Base-by-base conservation (phyloP, 2,888 invertebrate genomes). In the Eurytoma adleriae region DNA sequence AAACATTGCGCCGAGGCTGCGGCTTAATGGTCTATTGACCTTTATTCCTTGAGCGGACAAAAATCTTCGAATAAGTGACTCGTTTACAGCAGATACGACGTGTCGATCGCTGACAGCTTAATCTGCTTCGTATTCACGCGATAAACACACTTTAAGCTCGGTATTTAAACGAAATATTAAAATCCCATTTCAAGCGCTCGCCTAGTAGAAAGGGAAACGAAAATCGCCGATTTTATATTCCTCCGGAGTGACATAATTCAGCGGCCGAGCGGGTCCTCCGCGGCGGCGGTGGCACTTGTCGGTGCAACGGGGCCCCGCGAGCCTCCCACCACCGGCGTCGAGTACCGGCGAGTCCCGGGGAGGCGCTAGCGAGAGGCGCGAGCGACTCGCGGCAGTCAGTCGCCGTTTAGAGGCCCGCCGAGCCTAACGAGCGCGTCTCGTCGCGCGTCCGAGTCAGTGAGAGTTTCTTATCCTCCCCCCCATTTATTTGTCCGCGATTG, bases 271-370 rank as follows among this genome's bases (percentile, higher is more conserved):
- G 18, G n/a, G 40, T 24, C 20, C 24, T 13, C 20, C 4, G 13
- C 59, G 14, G 50, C 50, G 0, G n/a, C 18, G 54, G 40, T 20
- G 40, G 24, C 54, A 40, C 40, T 40, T 40, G 40, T 40, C 40
- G 52, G 40, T 13, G 50, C 20, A 71, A 40, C 40, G 57, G 61
- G 71, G 71, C 48, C 71, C 61, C 18, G 56, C 30, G 27, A 20
- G 87, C 88, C 89, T 89, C 89, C 89, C 89, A 89, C 89, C 89
- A 85, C 24, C n/a, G 40, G 56, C 10, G 1, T 40, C 10, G 40
- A 40, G 40, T 40, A 40, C 40, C 40, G 40, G 40, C 40, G 40
- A 67, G 75, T 20, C 61, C 18, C 20, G 61, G 61, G 27, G 61
- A 61, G 61, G 61, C 68, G 40, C 52, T 30, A 30, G 57, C 61